Evolutionary conservation across 2,888 invertebrate species (phyloP).

Genomic region (Timandra comae): DNA sequence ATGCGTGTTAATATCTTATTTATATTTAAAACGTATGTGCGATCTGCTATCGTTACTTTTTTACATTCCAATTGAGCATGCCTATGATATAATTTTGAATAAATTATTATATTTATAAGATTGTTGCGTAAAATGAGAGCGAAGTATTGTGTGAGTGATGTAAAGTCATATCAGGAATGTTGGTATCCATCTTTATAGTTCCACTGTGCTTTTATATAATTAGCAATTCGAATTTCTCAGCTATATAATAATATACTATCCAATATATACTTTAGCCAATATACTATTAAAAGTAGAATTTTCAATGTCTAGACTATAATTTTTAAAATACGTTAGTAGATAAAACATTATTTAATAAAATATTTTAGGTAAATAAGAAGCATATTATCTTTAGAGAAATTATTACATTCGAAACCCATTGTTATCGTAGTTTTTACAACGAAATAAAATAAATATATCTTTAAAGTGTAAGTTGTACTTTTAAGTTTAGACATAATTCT

Average conservation of each 20-base stretch:
- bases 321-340: conserved; percentile 28
- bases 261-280: conserved; percentile 38
- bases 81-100: too few species aligned
- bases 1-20: conserved; percentile 28
- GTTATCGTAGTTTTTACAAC: conserved; percentile 71
- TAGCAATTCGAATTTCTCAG: conserved; percentile 20
- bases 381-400: conserved; percentile 25
- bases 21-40: not conserved
- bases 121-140: conserved; percentile 12
- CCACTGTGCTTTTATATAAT: conserved; percentile 35
- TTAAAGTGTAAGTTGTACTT: conserved; percentile 38
- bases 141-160: conserved; percentile 31
- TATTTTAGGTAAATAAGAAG: conserved; percentile 9
- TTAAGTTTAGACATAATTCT: conserved; percentile 27
- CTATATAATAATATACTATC: conserved; percentile 20
- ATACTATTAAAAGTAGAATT: conserved; percentile 40
- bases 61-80: too few species aligned
- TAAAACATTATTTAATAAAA: conserved; percentile 21
- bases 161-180: conserved; percentile 43
- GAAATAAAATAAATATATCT: conserved; percentile 52
- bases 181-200: conserved; percentile 32
- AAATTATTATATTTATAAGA: too few species aligned
- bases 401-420: conserved; percentile 40
- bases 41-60: too few species aligned
- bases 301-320: conserved; percentile 36